Evolutionary conservation across 2,888 invertebrate genomes (phyloP).

Genomic region (Synanthedon andrenaeformis): DNA sequence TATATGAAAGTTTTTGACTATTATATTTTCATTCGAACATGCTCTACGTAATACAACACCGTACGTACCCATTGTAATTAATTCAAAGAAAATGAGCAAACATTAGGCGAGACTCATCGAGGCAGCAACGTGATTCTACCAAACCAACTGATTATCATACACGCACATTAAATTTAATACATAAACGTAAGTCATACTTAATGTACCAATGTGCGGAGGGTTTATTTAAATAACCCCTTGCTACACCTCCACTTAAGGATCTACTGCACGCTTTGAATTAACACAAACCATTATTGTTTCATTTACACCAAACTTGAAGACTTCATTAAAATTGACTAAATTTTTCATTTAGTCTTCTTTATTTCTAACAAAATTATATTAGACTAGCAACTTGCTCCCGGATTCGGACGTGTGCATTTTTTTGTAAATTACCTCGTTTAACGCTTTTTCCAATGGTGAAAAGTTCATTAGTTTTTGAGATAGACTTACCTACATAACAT

Average conservation of each 20-base stretch:
- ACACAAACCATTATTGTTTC: too few species aligned
- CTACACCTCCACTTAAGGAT: not conserved
- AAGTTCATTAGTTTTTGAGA: too few species aligned
- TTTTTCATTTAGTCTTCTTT: too few species aligned
- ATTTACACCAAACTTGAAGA: slow-evolving; percentile 5
- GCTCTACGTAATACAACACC: not conserved
- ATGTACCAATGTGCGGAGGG: not conserved
- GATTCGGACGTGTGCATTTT: too few species aligned
- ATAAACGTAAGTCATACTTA: not conserved
- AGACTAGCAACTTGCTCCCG: too few species aligned
- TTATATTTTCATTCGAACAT: not conserved
- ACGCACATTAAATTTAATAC: slow-evolving; percentile 3
- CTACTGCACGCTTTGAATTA: not conserved
- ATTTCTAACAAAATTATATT: too few species aligned
- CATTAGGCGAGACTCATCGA: slow-evolving; percentile 8
- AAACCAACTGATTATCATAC: slow-evolving; percentile 6
- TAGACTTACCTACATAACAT: too few species aligned
- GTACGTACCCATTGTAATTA: slow-evolving; percentile 22
- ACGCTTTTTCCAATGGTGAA: too few species aligned
- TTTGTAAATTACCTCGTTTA: too few species aligned
- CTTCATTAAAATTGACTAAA: too few species aligned
- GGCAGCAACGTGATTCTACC: slow-evolving; percentile 1
- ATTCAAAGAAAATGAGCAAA: slow-evolving; percentile 36
- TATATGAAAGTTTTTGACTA: not conserved
- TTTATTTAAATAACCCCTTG: not conserved